Base-by-base conservation (phyloP, 2,113 vertebrate genomes). In the Nyctereutes procyonoides region DNA sequence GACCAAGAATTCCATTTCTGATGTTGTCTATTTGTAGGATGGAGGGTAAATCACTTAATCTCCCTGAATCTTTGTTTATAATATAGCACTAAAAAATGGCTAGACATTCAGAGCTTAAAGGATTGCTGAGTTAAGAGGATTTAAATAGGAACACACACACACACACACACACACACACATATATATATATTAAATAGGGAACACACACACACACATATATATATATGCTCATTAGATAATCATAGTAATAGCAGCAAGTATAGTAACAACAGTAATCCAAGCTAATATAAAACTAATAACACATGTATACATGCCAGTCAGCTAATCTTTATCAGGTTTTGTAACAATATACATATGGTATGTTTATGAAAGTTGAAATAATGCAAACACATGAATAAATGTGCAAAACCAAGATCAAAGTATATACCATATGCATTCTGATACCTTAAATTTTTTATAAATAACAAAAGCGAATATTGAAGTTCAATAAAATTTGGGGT, bases 341-440 rank as follows among this genome's bases (percentile, higher is more conserved):
- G 98, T 98, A 98, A 99, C 98, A 98, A 98, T 98, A 98, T 98
- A 98, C 95, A 96, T 97, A 98, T 38, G 74, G 67, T 96, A 96
- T 99, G 98, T 99, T 98, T 98, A 98, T 98, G 98, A 98, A 97
- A 97, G 96, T 98, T 84, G 97, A 82, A 98, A 98, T 98, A 98
- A 98, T 98, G 98, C 98, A 98, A 98, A 94, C 98, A 96, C 86
- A 35, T 79, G 97, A 98, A 98, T 98, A 77, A 77, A 98, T 97
- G 97, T 98, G 97, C 96, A 88, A 77, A 98, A 96, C 87, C 97
- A 97, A 97, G 95, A 97, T 98, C 94, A 94, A 95, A 98, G 92
- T 97, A 53, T 65, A 28, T 77, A 98, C 95, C 97, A 96, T 98
- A 98, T 97, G 98, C 98, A 97, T 97, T 98, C 98, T 98, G 98